Percentiles rank a stretch among this genome's conserved stretches.
Evolutionary conservation across 2,888 invertebrate genomes (phyloP).

Genomic region (Palloptera scutellata): DNA sequence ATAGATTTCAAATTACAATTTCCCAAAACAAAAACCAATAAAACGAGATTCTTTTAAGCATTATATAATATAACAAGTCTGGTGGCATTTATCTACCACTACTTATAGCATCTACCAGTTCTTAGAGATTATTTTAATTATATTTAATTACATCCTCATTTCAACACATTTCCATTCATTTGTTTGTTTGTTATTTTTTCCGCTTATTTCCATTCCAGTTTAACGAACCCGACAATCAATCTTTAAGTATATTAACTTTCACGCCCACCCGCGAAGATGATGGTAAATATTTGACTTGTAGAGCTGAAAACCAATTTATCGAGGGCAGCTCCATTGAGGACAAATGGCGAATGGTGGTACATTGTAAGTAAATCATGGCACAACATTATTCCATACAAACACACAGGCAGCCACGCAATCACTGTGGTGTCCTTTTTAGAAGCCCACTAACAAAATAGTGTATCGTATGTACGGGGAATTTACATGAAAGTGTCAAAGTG

Average conservation of each 20-base stretch:
- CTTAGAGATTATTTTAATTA: constrained; percentile 15
- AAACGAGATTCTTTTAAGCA: not conserved
- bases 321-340: constrained; percentile 84
- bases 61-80: not conserved
- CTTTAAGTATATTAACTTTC: constrained; percentile 82
- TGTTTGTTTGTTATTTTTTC: constrained; percentile 29
- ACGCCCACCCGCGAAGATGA: constrained; percentile 87
- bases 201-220: constrained; percentile 68
- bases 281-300: constrained; percentile 87
- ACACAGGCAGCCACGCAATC: not conserved
- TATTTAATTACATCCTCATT: constrained; percentile 2
- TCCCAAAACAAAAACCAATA: not conserved
- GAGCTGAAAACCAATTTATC: constrained; percentile 87
- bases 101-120: not conserved
- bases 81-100: too few relatives aligned
- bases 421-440: not conserved
- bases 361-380: constrained; percentile 74
- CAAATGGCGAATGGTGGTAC: constrained; percentile 86
- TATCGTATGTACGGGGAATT: too few relatives aligned
- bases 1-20: not conserved
- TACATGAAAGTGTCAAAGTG: too few relatives aligned
- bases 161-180: constrained; percentile 1
- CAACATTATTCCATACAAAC: constrained; percentile 10
- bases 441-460: too few relatives aligned
- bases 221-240: constrained; percentile 82